phyloP scores from a whole-genome alignment of 2,113 vertebrate species.

The Budorcas taxicolor region DNA sequence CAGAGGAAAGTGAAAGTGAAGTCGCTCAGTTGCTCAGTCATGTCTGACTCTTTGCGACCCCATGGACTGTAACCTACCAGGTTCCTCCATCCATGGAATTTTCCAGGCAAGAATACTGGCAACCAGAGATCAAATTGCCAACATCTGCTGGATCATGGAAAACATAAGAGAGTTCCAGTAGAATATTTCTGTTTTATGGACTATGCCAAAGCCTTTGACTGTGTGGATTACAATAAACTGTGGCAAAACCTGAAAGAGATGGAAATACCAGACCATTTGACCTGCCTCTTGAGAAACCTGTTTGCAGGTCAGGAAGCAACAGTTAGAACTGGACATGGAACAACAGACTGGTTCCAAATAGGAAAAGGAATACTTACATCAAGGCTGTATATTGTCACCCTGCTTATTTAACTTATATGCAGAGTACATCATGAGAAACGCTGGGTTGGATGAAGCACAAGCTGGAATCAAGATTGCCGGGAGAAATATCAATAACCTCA shows the following conservation, averaged over 20 bases:
- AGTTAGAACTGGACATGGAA: no score
- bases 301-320: no score
- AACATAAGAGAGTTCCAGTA: background rate
- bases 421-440: background rate
- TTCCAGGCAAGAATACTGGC: no score
- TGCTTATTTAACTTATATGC: no score
- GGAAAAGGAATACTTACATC: no score
- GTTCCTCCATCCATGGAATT: no score
- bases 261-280: background rate
- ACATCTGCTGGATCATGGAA: background rate
- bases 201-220: background rate
- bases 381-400: no score
- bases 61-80: no score
- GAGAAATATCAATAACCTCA: background rate
- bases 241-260: background rate
- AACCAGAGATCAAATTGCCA: background rate
- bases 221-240: background rate
- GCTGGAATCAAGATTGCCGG: background rate
- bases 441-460: background rate
- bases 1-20: no score
- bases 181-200: background rate
- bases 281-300: background rate
- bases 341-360: no score
- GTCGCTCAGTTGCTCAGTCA: no score
- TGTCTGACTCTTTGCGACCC: no score